phyloP scores from a whole-genome alignment of 2,113 vertebrate species.

The Neoarius graeffei region DNA sequence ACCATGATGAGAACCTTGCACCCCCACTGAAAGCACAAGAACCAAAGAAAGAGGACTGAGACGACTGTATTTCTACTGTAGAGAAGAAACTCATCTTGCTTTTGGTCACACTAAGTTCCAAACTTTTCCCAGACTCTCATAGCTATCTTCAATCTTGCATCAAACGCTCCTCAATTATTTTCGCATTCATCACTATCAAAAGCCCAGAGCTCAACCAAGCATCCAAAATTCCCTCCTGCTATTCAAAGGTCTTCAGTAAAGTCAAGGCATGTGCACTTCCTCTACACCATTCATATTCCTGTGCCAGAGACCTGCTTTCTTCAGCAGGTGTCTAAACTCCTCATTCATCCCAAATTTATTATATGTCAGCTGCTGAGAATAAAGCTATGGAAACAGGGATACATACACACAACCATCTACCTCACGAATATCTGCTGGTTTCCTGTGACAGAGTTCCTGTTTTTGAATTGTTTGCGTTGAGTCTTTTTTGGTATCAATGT shows the following conservation, averaged over 20 bases:
- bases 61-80: neutral
- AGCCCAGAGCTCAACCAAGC: neutral
- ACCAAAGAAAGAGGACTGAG: neutral
- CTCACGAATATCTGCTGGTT: neutral
- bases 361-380: neutral
- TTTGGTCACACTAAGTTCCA: neutral
- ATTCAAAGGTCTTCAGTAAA: neutral
- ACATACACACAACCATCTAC: neutral
- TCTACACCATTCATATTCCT: neutral
- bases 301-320: neutral
- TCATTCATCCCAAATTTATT: neutral
- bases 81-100: neutral
- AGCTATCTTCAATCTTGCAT: neutral
- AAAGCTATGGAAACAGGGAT: neutral
- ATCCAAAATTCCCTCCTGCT: neutral
- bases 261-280: neutral
- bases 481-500: too few relatives aligned
- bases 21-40: neutral
- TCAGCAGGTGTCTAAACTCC: neutral
- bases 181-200: neutral
- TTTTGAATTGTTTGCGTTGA: too few relatives aligned
- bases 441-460: neutral
- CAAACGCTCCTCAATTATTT: neutral
- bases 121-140: neutral
- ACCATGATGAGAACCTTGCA: neutral